A percentile compares a stretch with the other conserved stretches of the same genome.
Conservation (phyloP, 2,888 invertebrate species). For the Allophyes oxyacanthae region DNA sequence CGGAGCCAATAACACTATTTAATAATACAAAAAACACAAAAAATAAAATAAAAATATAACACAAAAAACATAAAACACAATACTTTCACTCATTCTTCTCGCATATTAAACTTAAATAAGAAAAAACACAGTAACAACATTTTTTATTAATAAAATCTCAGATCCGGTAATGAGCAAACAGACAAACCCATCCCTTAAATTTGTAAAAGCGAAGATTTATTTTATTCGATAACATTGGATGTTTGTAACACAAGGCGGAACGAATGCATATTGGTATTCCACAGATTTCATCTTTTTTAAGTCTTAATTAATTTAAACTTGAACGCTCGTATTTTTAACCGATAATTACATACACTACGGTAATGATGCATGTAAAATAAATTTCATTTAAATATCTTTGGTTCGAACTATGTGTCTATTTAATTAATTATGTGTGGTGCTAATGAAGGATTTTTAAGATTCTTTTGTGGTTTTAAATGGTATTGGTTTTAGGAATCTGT, state of each 20-base stretch:
- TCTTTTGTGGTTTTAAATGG: constrained; percentile 33
- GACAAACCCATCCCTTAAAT: constrained; percentile 3
- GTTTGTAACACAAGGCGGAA: constrained; percentile 48
- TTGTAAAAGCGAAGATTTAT: constrained; percentile 53
- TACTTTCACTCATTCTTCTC: too few species aligned
- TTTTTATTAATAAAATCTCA: too few species aligned
- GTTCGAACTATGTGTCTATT: constrained; percentile 44
- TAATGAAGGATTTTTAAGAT: constrained; percentile 35
- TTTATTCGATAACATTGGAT: constrained; percentile 54
- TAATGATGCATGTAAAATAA: constrained; percentile 21
- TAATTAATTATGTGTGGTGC: constrained; percentile 43
- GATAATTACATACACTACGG: constrained; percentile 46
- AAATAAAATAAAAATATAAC: too few species aligned
- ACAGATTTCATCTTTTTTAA: constrained; percentile 51
- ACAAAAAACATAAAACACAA: too few species aligned
- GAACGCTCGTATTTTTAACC: constrained; percentile 53
- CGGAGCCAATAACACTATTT: too few species aligned
- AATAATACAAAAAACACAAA: too few species aligned
- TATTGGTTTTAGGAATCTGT: constrained; percentile 17
- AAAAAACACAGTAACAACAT: neutral
- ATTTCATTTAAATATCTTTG: constrained; percentile 42
- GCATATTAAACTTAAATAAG: neutral
- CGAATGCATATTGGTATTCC: constrained; percentile 51
- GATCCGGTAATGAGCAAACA: constrained; percentile 11
- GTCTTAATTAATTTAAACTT: constrained; percentile 80